phyloP scores from a whole-genome alignment of 2,888 invertebrate species.

The Arge pagana region DNA sequence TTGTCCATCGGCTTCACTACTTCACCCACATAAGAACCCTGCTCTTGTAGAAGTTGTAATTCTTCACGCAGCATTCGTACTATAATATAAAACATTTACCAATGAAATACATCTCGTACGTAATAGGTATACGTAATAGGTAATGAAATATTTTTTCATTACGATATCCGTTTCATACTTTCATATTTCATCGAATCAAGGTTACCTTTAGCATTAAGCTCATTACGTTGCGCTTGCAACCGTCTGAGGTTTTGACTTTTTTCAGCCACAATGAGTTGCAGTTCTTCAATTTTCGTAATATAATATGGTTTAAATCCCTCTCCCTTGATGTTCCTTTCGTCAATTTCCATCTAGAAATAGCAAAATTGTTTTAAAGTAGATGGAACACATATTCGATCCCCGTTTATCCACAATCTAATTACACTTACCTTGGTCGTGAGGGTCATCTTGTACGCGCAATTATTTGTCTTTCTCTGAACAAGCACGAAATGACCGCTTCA shows the following conservation, averaged over 20 bases:
- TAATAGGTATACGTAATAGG: background rate
- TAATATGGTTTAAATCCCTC: conserved; percentile 96
- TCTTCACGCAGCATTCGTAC: conserved; percentile 98
- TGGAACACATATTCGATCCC: background rate
- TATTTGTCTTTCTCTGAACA: background rate
- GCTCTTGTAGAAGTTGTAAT: conserved; percentile 93
- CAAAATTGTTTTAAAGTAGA: conserved; percentile 10
- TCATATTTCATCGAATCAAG: background rate
- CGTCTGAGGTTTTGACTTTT: conserved; percentile 96
- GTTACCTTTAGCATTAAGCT: conserved; percentile 93
- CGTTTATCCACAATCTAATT: too few species aligned
- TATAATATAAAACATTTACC: conserved; percentile 52
- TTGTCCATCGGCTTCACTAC: conserved; percentile 99
- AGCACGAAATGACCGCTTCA: background rate
- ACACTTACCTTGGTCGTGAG: conserved; percentile 51
- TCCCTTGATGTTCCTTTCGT: conserved; percentile 68
- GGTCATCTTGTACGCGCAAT: conserved; percentile 51
- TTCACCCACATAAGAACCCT: conserved; percentile 99
- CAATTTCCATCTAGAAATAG: conserved; percentile 72
- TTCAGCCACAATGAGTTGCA: conserved; percentile 94
- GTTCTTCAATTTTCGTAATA: conserved; percentile 96
- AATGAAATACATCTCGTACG: background rate
- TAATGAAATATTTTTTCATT: background rate
- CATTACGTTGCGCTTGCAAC: conserved; percentile 97
- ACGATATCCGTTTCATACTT: background rate